phyloP scores from a whole-genome alignment of 2,888 invertebrate species.

The Polylopha cassiicola region DNA sequence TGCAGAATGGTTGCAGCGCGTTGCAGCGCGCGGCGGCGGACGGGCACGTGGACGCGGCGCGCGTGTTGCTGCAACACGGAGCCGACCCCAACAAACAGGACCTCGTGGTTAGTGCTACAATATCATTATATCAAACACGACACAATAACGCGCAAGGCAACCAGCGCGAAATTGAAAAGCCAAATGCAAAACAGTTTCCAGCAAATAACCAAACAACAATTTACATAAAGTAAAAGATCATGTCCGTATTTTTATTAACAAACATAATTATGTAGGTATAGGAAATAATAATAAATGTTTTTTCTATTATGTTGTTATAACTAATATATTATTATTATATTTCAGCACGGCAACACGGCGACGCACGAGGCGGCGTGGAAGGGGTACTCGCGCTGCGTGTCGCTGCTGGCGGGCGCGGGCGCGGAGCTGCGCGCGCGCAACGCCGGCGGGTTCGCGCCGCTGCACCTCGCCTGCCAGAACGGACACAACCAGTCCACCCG shows the following conservation, averaged over 20 bases:
- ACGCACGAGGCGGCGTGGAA: slow-evolving; percentile 97
- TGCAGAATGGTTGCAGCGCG: slow-evolving; percentile 90
- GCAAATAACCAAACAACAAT: too few species aligned
- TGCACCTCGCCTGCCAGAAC: slow-evolving; percentile 96
- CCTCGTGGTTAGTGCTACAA: slow-evolving; percentile 77
- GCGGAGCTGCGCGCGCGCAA: slow-evolving; percentile 82
- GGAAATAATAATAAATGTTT: too few species aligned
- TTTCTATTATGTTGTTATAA: too few species aligned
- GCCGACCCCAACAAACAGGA: slow-evolving; percentile 92
- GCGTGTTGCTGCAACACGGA: slow-evolving; percentile 88
- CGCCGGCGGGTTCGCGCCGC: slow-evolving; percentile 93
- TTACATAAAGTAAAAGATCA: too few species aligned
- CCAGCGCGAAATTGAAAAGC: too few species aligned
- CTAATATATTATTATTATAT: neutral
- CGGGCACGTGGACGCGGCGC: slow-evolving; percentile 90
- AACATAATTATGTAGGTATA: too few species aligned
- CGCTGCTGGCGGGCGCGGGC: slow-evolving; percentile 80
- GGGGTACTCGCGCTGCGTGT: slow-evolving; percentile 91
- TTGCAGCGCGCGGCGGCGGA: slow-evolving; percentile 94
- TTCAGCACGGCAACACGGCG: slow-evolving; percentile 94
- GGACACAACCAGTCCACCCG: slow-evolving; percentile 97
- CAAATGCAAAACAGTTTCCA: too few species aligned
- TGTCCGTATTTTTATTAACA: too few species aligned
- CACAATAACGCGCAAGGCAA: too few species aligned
- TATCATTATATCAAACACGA: too few species aligned